phyloP scores from a whole-genome alignment of 2,888 invertebrate species.

The Tenthredo distinguenda region DNA sequence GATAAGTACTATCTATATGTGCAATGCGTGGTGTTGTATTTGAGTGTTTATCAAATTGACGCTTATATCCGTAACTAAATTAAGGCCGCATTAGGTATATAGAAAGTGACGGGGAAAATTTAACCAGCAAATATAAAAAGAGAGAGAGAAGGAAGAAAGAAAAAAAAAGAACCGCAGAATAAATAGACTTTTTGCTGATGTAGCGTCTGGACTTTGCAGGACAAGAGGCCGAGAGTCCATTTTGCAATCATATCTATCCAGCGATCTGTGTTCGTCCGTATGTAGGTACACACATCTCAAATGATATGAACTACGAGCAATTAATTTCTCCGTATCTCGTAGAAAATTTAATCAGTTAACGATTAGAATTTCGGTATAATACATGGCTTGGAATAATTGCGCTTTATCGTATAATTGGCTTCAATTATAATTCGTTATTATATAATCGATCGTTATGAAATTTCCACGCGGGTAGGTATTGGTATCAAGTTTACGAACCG shows the following conservation, averaged over 20 bases:
- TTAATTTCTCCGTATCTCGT: conserved; percentile 5
- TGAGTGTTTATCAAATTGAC: not conserved
- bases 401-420: not conserved
- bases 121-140: not conserved
- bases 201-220: conserved; percentile 31
- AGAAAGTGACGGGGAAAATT: not conserved
- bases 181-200: conserved; percentile 47
- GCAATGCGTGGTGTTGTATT: not conserved
- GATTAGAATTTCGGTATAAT: not conserved
- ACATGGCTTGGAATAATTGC: not conserved
- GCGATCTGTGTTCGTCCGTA: not conserved
- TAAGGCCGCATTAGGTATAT: not conserved
- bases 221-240: conserved; percentile 12
- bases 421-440: not conserved
- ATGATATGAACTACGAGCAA: conserved; percentile 1
- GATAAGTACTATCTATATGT: not conserved
- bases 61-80: not conserved
- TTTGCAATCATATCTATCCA: not conserved
- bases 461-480: not conserved
- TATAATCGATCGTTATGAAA: not conserved
- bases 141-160: not conserved
- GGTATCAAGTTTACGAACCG: not conserved
- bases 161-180: not conserved
- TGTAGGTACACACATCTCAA: not conserved
- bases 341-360: not conserved